These are phyloP conservation scores for Lithophane leautieri DNA, from an alignment of 2,888 invertebrate genomes.

Conservation along the genomic window DNA sequence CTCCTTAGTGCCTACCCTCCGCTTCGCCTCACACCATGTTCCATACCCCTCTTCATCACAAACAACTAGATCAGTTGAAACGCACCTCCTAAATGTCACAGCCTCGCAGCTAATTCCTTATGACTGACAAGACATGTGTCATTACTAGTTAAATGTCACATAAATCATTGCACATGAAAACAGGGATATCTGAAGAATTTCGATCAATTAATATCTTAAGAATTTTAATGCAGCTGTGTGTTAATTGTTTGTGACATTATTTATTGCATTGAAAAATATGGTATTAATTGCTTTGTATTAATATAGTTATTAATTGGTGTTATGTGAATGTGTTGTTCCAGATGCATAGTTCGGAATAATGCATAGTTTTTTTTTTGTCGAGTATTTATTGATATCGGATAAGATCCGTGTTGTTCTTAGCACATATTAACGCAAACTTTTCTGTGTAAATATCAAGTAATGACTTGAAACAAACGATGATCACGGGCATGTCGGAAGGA, in stretches of 20 bases:
- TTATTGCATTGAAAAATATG: slow-evolving; percentile 17
- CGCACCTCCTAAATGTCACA: slow-evolving; percentile 58
- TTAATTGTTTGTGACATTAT: slow-evolving; percentile 30
- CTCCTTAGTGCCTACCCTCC: background rate
- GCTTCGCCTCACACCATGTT: slow-evolving; percentile 5
- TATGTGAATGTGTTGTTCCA: background rate
- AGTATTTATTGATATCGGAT: background rate
- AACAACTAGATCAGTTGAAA: slow-evolving; percentile 59
- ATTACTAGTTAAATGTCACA: slow-evolving; percentile 27
- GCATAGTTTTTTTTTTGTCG: background rate
- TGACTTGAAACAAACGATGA: too few relatives aligned
- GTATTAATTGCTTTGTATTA: slow-evolving; percentile 25
- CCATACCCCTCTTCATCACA: background rate
- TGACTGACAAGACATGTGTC: slow-evolving; percentile 36
- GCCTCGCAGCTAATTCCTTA: slow-evolving; percentile 54
- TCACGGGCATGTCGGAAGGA: too few relatives aligned
- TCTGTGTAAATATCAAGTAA: too few relatives aligned
- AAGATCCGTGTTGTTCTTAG: background rate
- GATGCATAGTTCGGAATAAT: background rate
- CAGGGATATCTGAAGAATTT: slow-evolving; percentile 31
- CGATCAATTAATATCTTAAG: slow-evolving; percentile 35
- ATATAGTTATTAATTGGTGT: slow-evolving; percentile 33
- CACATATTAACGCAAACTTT: background rate
- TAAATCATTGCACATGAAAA: slow-evolving; percentile 49
- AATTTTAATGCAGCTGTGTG: slow-evolving; percentile 40